These are phyloP conservation scores for Acholoe squamosa DNA, from an alignment of 2,888 invertebrate genomes.

Conservation along the genomic window DNA sequence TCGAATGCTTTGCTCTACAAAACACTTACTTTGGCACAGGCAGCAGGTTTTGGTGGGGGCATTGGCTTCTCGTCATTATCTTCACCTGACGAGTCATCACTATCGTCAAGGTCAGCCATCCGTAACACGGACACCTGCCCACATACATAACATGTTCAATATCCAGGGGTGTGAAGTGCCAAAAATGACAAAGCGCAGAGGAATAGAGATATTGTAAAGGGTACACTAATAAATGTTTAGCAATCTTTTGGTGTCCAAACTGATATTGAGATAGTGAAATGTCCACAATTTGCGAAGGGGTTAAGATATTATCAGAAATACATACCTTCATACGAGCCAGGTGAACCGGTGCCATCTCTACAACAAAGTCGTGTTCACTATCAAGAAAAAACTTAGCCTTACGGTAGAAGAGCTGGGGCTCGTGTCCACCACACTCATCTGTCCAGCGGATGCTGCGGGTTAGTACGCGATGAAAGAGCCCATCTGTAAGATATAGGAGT, in stretches of 20 bases:
- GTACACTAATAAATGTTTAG: too few species aligned
- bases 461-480: conserved; percentile 80
- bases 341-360: conserved; percentile 75
- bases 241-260: too few species aligned
- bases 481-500: conserved; percentile 74
- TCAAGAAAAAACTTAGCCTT: conserved; percentile 80
- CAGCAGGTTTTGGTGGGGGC: conserved; percentile 74
- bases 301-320: too few species aligned
- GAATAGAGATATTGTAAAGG: too few species aligned
- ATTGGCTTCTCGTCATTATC: conserved; percentile 60
- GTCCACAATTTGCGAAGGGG: too few species aligned
- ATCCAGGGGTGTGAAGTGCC: too few species aligned
- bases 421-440: conserved; percentile 78
- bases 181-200: too few species aligned
- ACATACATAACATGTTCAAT: background rate
- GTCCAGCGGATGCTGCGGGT: conserved; percentile 79
- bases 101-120: conserved; percentile 72
- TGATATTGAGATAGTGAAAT: too few species aligned
- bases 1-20: too few species aligned
- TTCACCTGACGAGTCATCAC: conserved; percentile 68
- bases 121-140: conserved; percentile 77
- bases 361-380: conserved; percentile 80
- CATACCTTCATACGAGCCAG: conserved; percentile 79
- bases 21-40: conserved; percentile 78
- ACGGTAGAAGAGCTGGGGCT: conserved; percentile 76